Percentiles rank a stretch among this genome's conserved stretches.
Evolutionary conservation across 2,113 vertebrate species (phyloP).

Genomic region (Caracal caracal): DNA sequence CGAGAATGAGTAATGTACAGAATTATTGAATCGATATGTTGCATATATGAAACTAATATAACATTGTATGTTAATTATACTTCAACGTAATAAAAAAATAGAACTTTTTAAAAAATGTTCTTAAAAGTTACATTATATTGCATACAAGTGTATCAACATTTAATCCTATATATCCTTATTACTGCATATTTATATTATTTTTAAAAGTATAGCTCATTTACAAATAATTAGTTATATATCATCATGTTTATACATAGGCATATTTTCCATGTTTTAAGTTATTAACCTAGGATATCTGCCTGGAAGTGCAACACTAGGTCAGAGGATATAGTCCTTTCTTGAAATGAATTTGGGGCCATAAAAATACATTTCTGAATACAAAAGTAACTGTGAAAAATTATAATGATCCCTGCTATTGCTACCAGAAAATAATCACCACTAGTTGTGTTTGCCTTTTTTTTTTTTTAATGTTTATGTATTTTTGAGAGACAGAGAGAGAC

Average conservation of each 20-base stretch:
- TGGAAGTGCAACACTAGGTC: not conserved
- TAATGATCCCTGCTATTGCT: not conserved
- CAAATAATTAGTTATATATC: not conserved
- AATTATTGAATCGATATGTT: not conserved
- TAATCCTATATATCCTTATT: not conserved
- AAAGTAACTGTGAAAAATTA: not conserved
- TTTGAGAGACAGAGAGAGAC: too few species aligned
- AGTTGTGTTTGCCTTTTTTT: not conserved
- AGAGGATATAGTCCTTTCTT: not conserved
- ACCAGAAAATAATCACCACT: not conserved
- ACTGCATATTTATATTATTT: not conserved
- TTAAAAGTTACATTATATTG: not conserved
- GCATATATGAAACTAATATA: not conserved
- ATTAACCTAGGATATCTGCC: not conserved
- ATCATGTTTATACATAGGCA: not conserved
- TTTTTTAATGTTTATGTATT: too few species aligned
- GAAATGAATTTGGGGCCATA: constrained; percentile 34
- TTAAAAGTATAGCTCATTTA: not conserved
- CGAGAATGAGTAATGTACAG: not conserved
- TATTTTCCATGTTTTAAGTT: not conserved
- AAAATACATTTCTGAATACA: not conserved
- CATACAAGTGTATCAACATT: not conserved
- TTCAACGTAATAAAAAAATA: not conserved
- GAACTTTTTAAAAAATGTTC: not conserved
- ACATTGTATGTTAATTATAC: not conserved